Evolutionary conservation across 2,797 vertebrate genomes (phyloP).

Genomic region (Rhadinocentrus ornatus): DNA sequence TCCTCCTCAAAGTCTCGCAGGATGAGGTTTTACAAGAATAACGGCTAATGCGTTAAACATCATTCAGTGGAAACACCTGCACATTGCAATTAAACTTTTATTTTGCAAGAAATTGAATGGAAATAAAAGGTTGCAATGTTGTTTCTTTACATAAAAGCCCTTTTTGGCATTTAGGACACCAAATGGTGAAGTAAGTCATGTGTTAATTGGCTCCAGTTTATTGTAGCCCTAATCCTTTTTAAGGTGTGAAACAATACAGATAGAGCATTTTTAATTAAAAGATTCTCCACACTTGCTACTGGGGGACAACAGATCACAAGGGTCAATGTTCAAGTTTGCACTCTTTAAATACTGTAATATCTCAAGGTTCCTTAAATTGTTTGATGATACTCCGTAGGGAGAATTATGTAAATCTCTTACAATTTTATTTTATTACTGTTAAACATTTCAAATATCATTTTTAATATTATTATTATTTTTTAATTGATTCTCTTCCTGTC

Average conservation of each 20-base stretch:
- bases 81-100: too few relatives aligned
- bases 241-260: not conserved
- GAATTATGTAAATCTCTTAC: not conserved
- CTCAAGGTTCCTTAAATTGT: not conserved
- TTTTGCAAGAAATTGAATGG: too few relatives aligned
- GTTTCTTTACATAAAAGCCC: too few relatives aligned
- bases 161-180: not conserved
- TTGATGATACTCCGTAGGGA: not conserved
- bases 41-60: too few relatives aligned
- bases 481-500: too few relatives aligned
- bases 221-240: not conserved
- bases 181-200: not conserved
- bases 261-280: not conserved
- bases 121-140: too few relatives aligned
- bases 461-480: too few relatives aligned
- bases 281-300: not conserved
- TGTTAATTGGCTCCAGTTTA: not conserved
- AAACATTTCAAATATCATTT: too few relatives aligned
- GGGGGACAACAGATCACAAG: not conserved
- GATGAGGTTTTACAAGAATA: too few relatives aligned
- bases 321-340: not conserved
- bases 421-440: too few relatives aligned
- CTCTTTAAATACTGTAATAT: not conserved
- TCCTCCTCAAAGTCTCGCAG: too few relatives aligned
- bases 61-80: too few relatives aligned